These are phyloP conservation scores for Pungitius pungitius DNA, from an alignment of 2,113 vertebrate genomes.

Conservation along the genomic window DNA sequence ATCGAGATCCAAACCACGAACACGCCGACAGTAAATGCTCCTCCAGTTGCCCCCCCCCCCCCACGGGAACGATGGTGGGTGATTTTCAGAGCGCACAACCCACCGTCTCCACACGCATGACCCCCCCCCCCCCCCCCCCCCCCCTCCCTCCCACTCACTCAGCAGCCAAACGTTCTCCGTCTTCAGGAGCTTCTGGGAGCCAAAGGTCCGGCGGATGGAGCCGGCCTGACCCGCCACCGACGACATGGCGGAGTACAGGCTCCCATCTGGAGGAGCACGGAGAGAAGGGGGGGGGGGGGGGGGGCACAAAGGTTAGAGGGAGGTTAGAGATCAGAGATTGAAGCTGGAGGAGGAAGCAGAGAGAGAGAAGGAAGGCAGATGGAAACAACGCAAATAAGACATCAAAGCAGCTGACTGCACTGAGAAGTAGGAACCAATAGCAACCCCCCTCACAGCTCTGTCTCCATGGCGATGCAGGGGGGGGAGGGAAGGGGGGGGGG, in stretches of 20 bases:
- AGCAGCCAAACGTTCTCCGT: slow-evolving; percentile 83
- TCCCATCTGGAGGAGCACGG: slow-evolving; percentile 73
- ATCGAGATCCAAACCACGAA: neutral
- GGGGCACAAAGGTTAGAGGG: slow-evolving; percentile 25
- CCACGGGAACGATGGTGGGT: slow-evolving; percentile 29
- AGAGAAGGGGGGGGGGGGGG: neutral
- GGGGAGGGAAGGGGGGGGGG: neutral
- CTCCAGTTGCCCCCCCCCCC: slow-evolving; percentile 26
- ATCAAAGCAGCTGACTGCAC: slow-evolving; percentile 39
- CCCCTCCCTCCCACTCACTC: slow-evolving; percentile 78
- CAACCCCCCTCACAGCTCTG: slow-evolving; percentile 27
- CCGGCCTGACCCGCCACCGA: slow-evolving; percentile 70
- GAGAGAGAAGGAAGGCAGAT: slow-evolving; percentile 20
- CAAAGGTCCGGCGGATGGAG: slow-evolving; percentile 80
- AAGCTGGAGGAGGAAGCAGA: slow-evolving; percentile 15
- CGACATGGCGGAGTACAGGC: slow-evolving; percentile 83
- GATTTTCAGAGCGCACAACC: slow-evolving; percentile 47
- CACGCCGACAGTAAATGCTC: slow-evolving; percentile 15
- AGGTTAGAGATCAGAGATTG: slow-evolving; percentile 18
- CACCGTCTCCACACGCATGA: slow-evolving; percentile 50
- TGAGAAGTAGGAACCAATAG: slow-evolving; percentile 39
- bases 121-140: slow-evolving; percentile 45
- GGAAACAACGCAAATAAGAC: slow-evolving; percentile 44
- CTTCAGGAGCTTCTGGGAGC: slow-evolving; percentile 80
- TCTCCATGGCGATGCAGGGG: slow-evolving; percentile 56